Base-by-base conservation (phyloP, 1,140 invertebrate genomes). In the Papilio polyxenes region DNA sequence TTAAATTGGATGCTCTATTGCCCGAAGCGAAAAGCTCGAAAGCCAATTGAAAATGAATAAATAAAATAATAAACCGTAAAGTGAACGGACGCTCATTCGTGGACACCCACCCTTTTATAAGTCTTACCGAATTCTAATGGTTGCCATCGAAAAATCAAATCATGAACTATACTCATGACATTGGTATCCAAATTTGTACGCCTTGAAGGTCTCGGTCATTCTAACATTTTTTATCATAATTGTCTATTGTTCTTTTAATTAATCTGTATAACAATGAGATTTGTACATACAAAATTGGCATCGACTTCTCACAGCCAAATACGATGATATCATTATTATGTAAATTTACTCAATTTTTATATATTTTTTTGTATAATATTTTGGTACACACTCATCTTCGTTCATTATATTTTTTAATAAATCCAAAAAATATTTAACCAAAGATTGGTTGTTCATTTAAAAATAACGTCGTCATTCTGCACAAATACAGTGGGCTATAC, bases 271-370 rank as follows among this genome's bases (percentile, higher is more conserved):
- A 62, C 20, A 20, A 62, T 62, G 20, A 23, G 59, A 7, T 62
- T 20, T 62, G 8, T n/a, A 62, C 3, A 65, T 11, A 20, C 62
- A 23, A 23, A 23, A 31, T 65, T 65, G 31, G 13, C 31, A 65
- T 65, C 62, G 23, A 23, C 2, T 65, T 65, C 62, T 65, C 62
- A 65, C 62, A 65, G 62, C 20, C 10, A 65, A 65, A 65, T 31
- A 65, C 62, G 20, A 65, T 65, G 59, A 65, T 65, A 31, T 65
- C 62, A 65, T 65, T 65, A 20, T 31, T 65, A 65, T 31, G 20
- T 23, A 31, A 65, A 65, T 31, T 65, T 23, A 65, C 20, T 5
- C 10, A 23, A 65, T 31, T 65, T 20, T 17, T 6, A 17, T 59
- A 65, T 8, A 23, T 65, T 65, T 65, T 65, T 20, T 23, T 23